These are phyloP conservation scores for Sebastes matsubarae DNA, from an alignment of 2,797 vertebrate genomes.

Conservation along the genomic window DNA sequence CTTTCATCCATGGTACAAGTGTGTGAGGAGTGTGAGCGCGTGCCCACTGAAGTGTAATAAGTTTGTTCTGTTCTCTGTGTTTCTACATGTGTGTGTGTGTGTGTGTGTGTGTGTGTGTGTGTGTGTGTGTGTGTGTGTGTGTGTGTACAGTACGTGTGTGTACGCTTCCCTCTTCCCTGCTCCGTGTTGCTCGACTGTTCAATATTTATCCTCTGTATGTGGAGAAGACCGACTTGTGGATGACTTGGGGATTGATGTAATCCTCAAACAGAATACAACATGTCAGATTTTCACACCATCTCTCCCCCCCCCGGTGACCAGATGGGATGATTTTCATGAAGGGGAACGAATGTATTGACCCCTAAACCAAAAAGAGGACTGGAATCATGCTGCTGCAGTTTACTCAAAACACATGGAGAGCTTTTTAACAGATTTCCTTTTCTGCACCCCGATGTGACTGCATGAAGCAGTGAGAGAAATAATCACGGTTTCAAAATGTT, in stretches of 20 bases:
- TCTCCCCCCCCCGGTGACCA: slow-evolving; percentile 40
- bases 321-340: slow-evolving; percentile 37
- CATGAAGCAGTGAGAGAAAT: neutral
- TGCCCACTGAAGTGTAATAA: slow-evolving; percentile 28
- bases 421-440: neutral
- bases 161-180: neutral
- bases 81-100: slow-evolving; percentile 1
- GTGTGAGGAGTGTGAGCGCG: slow-evolving; percentile 30
- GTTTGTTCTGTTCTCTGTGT: slow-evolving; percentile 26
- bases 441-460: neutral
- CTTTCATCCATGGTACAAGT: slow-evolving; percentile 61
- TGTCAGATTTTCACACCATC: slow-evolving; percentile 66
- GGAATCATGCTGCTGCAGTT: slow-evolving; percentile 1
- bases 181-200: slow-evolving; percentile 30
- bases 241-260: slow-evolving; percentile 67
- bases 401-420: neutral
- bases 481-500: accelerated
- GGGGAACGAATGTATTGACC: slow-evolving; percentile 40
- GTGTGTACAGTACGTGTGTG: neutral
- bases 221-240: slow-evolving; percentile 41
- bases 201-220: slow-evolving; percentile 56
- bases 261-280: slow-evolving; percentile 73
- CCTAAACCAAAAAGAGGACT: neutral
- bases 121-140: neutral
- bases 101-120: neutral